Conservation (phyloP, 2,888 invertebrate species). For the Chrysolina oricalcia region DNA sequence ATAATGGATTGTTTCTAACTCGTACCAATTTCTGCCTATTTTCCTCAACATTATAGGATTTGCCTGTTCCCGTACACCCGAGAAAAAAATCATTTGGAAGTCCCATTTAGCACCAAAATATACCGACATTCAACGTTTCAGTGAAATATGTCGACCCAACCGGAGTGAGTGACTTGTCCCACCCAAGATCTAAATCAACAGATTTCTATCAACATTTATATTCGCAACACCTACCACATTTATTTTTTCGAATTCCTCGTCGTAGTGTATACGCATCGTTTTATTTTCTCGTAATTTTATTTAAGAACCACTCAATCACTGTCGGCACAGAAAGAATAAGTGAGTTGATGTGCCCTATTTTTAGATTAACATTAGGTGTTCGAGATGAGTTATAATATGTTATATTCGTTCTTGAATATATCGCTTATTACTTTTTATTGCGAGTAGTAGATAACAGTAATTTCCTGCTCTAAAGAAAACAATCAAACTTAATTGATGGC, state of each 20-base stretch:
- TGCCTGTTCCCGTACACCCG: no score
- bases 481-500: slow-evolving; percentile 2
- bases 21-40: no score
- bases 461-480: slow-evolving; percentile 3
- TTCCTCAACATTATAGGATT: no score
- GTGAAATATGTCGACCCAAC: neutral
- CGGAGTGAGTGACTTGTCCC: neutral
- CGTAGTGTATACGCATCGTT: neutral
- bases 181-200: slow-evolving; percentile 10
- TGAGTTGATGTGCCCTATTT: slow-evolving; percentile 19
- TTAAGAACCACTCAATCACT: slow-evolving; percentile 35
- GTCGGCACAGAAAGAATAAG: slow-evolving; percentile 20
- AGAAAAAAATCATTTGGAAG: no score
- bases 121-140: neutral
- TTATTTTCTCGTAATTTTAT: slow-evolving; percentile 23
- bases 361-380: slow-evolving; percentile 2
- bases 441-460: neutral
- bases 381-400: slow-evolving; percentile 1
- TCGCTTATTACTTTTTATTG: slow-evolving; percentile 9
- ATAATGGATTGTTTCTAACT: no score
- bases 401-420: slow-evolving; percentile 3
- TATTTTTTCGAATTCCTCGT: neutral
- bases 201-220: slow-evolving; percentile 6
- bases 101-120: neutral
- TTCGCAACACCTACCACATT: slow-evolving; percentile 1